Evolutionary conservation across 2,113 vertebrate species (phyloP).

Genomic region (Ia io): DNA sequence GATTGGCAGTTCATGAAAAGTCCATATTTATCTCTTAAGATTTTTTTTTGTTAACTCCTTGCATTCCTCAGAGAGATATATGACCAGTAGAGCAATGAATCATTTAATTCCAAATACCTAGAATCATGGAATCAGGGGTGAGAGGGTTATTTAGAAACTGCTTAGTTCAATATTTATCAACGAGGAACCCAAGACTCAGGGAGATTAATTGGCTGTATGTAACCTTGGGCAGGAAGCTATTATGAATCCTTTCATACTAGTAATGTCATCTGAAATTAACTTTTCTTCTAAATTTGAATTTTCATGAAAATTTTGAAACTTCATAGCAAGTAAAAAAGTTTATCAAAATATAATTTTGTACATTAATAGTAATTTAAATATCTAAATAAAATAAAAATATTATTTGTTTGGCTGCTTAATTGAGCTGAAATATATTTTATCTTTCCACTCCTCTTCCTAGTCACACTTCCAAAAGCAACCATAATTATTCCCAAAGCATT

Average conservation of each 20-base stretch:
- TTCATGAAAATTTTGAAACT: constrained; percentile 6
- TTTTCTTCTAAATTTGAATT: constrained; percentile 32
- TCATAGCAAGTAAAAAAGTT: neutral
- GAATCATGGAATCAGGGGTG: constrained; percentile 57
- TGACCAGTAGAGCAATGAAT: constrained; percentile 28
- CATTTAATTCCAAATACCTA: constrained; percentile 55
- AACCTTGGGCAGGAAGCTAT: neutral
- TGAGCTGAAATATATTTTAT: constrained; percentile 20
- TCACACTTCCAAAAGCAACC: constrained; percentile 28
- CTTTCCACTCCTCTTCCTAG: neutral
- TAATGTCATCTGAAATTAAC: neutral
- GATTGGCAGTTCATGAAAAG: constrained; percentile 32
- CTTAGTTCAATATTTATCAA: constrained; percentile 52
- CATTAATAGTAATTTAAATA: neutral
- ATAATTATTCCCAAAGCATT: neutral
- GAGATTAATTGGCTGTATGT: constrained; percentile 35
- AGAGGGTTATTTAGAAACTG: constrained; percentile 65
- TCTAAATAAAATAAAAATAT: neutral
- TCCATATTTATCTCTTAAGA: constrained; percentile 26
- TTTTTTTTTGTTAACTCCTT: constrained; percentile 36
- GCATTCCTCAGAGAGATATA: constrained; percentile 52
- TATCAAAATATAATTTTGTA: neutral
- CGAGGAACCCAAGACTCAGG: constrained; percentile 15
- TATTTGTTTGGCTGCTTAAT: neutral
- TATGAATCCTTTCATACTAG: constrained; percentile 33